phyloP scores from a whole-genome alignment of 1,140 invertebrate species.

The Papilio helenus region DNA sequence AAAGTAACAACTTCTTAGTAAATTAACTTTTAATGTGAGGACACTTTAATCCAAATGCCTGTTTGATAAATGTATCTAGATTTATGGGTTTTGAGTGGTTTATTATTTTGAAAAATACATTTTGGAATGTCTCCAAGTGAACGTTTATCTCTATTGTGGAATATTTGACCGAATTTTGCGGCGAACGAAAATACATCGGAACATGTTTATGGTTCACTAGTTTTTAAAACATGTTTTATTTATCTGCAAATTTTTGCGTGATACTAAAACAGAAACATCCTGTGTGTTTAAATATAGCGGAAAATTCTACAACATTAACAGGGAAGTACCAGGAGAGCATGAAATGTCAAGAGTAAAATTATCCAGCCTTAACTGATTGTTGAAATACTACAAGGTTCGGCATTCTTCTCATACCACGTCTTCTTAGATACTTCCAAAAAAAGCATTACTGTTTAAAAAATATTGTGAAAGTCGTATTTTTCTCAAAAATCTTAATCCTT shows the following conservation, averaged over 20 bases:
- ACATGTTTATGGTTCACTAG: conserved; percentile 10
- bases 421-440: no score
- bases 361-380: no score
- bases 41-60: no score
- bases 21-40: no score
- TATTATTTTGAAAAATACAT: not conserved
- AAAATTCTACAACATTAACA: not conserved
- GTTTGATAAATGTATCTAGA: no score
- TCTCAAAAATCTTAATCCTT: not conserved
- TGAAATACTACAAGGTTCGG: no score
- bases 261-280: conserved; percentile 2
- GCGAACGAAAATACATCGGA: not conserved
- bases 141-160: conserved; percentile 7
- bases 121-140: conserved; percentile 7
- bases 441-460: no score
- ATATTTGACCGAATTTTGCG: conserved; percentile 23
- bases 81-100: not conserved
- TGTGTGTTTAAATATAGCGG: not conserved
- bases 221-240: not conserved
- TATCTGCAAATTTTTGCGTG: conserved; percentile 23
- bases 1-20: no score
- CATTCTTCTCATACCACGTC: no score
- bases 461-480: not conserved
- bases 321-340: not conserved
- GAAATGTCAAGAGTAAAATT: not conserved